phyloP scores from a whole-genome alignment of 2,888 invertebrate genomes.

The Melikaiella ostensackeni region DNA sequence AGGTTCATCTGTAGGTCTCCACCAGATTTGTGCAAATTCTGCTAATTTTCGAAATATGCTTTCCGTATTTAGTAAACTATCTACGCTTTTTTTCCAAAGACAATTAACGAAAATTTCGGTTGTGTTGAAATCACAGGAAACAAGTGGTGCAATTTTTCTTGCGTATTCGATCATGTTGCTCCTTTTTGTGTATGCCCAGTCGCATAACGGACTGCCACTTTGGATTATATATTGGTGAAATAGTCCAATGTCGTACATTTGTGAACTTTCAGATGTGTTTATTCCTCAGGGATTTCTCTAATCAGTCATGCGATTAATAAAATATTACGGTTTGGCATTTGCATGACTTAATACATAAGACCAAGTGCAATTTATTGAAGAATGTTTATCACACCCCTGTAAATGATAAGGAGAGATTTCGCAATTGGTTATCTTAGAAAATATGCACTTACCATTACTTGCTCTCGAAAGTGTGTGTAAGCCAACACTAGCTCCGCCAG shows the following conservation, averaged over 20 bases:
- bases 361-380: too few relatives aligned
- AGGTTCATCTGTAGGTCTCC: constrained; percentile 45
- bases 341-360: too few relatives aligned
- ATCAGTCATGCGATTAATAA: too few relatives aligned
- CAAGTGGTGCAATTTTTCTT: neutral
- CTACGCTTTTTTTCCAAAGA: neutral
- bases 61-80: neutral
- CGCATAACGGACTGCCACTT: constrained; percentile 50
- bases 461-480: constrained; percentile 56
- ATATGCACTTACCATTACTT: constrained; percentile 56
- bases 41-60: neutral
- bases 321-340: too few relatives aligned
- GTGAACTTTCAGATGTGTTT: too few relatives aligned
- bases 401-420: neutral
- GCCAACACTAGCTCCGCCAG: constrained; percentile 56
- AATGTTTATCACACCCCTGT: too few relatives aligned
- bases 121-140: neutral
- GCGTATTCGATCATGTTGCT: constrained; percentile 45
- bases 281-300: too few relatives aligned
- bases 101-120: neutral
- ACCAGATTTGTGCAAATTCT: constrained; percentile 12
- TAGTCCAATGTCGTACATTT: constrained; percentile 47
- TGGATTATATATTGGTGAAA: constrained; percentile 58
- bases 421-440: too few relatives aligned
- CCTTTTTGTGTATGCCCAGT: constrained; percentile 49